These are phyloP conservation scores for Hoplodrina blanda DNA, from an alignment of 2,888 invertebrate genomes.

Conservation along the genomic window DNA sequence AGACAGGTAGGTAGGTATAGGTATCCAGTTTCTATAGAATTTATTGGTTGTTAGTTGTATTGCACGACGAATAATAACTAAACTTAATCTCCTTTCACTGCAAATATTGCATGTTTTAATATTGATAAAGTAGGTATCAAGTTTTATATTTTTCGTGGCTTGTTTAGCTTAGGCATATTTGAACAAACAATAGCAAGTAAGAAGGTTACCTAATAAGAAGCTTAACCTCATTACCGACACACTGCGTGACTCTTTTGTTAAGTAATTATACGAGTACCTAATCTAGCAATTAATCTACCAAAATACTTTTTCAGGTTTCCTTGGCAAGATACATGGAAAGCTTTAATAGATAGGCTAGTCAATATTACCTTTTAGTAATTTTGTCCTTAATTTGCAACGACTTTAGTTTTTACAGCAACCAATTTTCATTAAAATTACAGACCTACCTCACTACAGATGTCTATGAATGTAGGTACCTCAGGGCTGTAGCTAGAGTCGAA, in stretches of 20 bases:
- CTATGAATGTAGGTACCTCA: no score
- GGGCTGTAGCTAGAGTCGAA: no score
- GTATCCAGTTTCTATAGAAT: slow-evolving; percentile 35
- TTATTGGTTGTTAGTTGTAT: slow-evolving; percentile 34
- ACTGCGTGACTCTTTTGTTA: slow-evolving; percentile 39
- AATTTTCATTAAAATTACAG: no score
- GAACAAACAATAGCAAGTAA: slow-evolving; percentile 12
- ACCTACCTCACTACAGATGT: no score
- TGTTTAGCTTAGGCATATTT: not conserved
- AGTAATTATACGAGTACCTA: slow-evolving; percentile 4
- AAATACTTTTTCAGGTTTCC: slow-evolving; percentile 22
- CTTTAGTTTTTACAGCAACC: not conserved
- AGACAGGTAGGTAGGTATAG: not conserved
- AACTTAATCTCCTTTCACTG: slow-evolving; percentile 53
- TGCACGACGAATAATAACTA: slow-evolving; percentile 24
- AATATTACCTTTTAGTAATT: not conserved
- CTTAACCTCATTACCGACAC: slow-evolving; percentile 30
- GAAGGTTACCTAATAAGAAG: slow-evolving; percentile 23
- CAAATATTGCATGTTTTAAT: slow-evolving; percentile 10
- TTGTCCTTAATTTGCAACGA: not conserved
- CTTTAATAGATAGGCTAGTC: not conserved
- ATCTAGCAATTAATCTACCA: slow-evolving; percentile 39
- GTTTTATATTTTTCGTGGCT: slow-evolving; percentile 23
- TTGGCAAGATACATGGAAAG: slow-evolving; percentile 9
- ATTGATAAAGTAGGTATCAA: not conserved